Evolutionary conservation across 2,888 invertebrate species (phyloP).

Genomic region (Nezara viridula): DNA sequence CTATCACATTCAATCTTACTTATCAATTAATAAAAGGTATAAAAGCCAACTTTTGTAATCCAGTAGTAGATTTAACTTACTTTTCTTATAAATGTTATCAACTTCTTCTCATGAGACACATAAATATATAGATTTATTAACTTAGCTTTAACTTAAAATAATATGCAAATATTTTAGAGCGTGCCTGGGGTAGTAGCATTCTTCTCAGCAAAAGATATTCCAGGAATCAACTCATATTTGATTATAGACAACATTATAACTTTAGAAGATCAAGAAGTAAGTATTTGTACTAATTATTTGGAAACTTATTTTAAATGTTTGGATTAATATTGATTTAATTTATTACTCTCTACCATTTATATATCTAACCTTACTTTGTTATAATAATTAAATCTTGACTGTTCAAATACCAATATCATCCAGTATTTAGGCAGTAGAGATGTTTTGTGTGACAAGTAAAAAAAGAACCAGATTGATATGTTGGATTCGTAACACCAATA

Average conservation of each 20-base stretch:
- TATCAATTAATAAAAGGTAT: too few species aligned
- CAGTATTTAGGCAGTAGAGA: background rate
- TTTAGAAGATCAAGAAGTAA: conserved; percentile 63
- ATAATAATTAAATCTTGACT: too few species aligned
- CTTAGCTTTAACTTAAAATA: background rate
- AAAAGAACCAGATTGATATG: background rate
- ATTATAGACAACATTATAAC: conserved; percentile 51
- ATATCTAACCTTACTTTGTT: too few species aligned
- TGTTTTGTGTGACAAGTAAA: too few species aligned
- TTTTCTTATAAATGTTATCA: background rate
- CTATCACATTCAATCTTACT: too few species aligned
- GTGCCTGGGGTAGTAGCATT: conserved; percentile 78
- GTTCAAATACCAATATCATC: too few species aligned
- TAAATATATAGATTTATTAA: background rate
- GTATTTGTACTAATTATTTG: background rate
- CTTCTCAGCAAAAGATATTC: conserved; percentile 78
- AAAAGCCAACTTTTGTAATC: too few species aligned
- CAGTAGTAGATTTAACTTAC: too few species aligned
- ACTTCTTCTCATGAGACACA: background rate
- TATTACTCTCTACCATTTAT: too few species aligned
- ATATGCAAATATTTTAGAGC: conserved; percentile 70
- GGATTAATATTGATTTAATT: too few species aligned
- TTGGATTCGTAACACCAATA: background rate
- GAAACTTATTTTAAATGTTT: background rate
- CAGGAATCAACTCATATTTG: conserved; percentile 76